These are phyloP conservation scores for Gasterosteus nipponicus DNA, from an alignment of 2,113 vertebrate species.

Conservation along the genomic window DNA sequence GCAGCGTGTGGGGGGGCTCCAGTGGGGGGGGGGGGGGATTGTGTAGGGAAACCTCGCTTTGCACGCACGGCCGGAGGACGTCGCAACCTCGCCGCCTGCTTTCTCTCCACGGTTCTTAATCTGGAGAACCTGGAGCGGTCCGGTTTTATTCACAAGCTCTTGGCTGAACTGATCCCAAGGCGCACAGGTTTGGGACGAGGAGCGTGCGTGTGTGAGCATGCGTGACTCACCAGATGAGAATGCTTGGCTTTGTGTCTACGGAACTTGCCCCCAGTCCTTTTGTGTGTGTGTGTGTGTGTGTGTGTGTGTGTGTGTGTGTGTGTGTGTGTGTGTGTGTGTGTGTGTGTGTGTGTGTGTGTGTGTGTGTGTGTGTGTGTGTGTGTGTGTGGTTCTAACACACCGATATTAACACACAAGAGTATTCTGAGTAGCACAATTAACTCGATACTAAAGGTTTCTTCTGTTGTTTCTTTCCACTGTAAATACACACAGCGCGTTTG, in stretches of 20 bases:
- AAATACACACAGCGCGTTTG: slow-evolving; percentile 43
- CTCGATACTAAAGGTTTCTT: slow-evolving; percentile 38
- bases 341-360: neutral
- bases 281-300: slow-evolving; percentile 28
- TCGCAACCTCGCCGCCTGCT: neutral
- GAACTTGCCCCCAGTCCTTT: slow-evolving; percentile 33
- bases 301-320: neutral
- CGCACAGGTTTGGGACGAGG: slow-evolving; percentile 44
- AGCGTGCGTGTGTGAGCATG: slow-evolving; percentile 57
- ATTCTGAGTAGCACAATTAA: slow-evolving; percentile 36
- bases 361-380: neutral
- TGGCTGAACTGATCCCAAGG: slow-evolving; percentile 37
- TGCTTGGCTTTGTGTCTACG: slow-evolving; percentile 68
- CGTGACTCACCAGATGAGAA: slow-evolving; percentile 71
- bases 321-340: slow-evolving; percentile 9
- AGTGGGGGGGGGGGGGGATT: slow-evolving; percentile 33
- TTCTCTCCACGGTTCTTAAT: neutral
- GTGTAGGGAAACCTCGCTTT: slow-evolving; percentile 32
- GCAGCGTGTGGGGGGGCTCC: slow-evolving; percentile 15
- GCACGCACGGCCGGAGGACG: slow-evolving; percentile 11
- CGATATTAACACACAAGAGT: neutral
- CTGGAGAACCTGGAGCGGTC: slow-evolving; percentile 8
- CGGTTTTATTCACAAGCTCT: slow-evolving; percentile 12
- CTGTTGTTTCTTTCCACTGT: slow-evolving; percentile 3
- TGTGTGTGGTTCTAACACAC: slow-evolving; percentile 4